Evolutionary conservation across 2,888 invertebrate species (phyloP).

Genomic region (Lottia gigantea): DNA sequence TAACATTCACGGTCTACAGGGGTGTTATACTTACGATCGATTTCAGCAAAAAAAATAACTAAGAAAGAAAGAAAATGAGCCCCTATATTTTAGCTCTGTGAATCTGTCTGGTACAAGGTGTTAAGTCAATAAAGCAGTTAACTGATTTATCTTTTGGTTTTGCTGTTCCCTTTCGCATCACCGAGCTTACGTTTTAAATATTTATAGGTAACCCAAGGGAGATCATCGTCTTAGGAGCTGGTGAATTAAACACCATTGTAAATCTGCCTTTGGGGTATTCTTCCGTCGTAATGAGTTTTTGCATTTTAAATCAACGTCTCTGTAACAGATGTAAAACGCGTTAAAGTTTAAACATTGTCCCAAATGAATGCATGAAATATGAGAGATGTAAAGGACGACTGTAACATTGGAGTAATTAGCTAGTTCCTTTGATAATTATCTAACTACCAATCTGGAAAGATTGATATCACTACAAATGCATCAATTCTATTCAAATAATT

Average conservation of each 20-base stretch:
- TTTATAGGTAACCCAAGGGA: constrained; percentile 9
- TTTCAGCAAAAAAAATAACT: background rate
- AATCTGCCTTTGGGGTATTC: constrained; percentile 8
- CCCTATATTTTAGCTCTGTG: background rate
- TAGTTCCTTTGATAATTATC: background rate
- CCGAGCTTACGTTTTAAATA: background rate
- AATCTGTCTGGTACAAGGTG: background rate
- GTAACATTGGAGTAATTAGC: background rate
- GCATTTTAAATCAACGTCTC: constrained; percentile 9
- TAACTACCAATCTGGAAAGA: background rate
- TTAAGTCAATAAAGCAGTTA: constrained; percentile 8
- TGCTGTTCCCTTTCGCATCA: constrained; percentile 8
- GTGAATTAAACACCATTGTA: constrained; percentile 5
- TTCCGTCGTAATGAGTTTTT: constrained; percentile 2
- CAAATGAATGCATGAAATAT: constrained; percentile 2
- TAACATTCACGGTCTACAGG: no score
- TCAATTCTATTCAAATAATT: background rate
- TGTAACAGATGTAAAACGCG: constrained; percentile 8
- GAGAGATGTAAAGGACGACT: background rate
- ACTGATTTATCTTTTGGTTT: constrained; percentile 10
- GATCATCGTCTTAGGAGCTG: constrained; percentile 5
- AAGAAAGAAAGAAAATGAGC: background rate
- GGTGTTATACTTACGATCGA: background rate
- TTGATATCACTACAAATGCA: constrained; percentile 8
- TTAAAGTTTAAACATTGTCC: constrained; percentile 9